Evolutionary conservation across 2,888 invertebrate genomes (phyloP).

Genomic region (Drosophila meridiana): DNA sequence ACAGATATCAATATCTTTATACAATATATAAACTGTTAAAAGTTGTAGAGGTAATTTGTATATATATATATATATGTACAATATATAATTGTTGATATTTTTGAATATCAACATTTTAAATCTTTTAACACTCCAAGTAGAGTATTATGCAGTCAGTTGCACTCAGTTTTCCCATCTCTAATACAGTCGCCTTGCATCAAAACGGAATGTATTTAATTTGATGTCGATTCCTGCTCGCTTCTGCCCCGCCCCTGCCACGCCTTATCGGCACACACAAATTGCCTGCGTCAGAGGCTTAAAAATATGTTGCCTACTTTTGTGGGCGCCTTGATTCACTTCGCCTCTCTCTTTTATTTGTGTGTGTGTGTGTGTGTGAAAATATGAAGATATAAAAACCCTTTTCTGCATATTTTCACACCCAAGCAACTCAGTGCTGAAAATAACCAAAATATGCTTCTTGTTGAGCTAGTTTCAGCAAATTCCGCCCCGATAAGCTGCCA

Average conservation of each 20-base stretch:
- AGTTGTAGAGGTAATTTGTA: no score
- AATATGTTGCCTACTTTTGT: constrained; percentile 66
- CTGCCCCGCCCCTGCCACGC: background rate
- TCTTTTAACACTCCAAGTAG: background rate
- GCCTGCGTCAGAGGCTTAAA: constrained; percentile 61
- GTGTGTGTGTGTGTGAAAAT: constrained; percentile 16
- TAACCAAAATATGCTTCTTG: constrained; percentile 34
- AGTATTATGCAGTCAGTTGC: background rate
- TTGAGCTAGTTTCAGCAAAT: constrained; percentile 30
- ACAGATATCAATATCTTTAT: background rate
- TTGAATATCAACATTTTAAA: no score
- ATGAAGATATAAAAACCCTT: constrained; percentile 27
- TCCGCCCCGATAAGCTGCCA: constrained; percentile 26
- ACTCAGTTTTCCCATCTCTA: background rate
- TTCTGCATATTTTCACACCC: constrained; percentile 36
- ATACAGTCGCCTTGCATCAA: constrained; percentile 37
- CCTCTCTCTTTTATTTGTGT: constrained; percentile 18
- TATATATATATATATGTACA: no score
- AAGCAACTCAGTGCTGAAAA: constrained; percentile 24
- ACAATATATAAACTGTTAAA: background rate
- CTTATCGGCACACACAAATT: constrained; percentile 48
- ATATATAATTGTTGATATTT: no score
- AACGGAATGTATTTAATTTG: constrained; percentile 50
- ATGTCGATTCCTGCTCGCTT: constrained; percentile 42
- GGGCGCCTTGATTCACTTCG: constrained; percentile 27